A percentile compares a stretch with the other conserved stretches of the same genome.
Evolutionary conservation across 2,888 invertebrate species (phyloP).

Genomic region (Epinotia demarniana): DNA sequence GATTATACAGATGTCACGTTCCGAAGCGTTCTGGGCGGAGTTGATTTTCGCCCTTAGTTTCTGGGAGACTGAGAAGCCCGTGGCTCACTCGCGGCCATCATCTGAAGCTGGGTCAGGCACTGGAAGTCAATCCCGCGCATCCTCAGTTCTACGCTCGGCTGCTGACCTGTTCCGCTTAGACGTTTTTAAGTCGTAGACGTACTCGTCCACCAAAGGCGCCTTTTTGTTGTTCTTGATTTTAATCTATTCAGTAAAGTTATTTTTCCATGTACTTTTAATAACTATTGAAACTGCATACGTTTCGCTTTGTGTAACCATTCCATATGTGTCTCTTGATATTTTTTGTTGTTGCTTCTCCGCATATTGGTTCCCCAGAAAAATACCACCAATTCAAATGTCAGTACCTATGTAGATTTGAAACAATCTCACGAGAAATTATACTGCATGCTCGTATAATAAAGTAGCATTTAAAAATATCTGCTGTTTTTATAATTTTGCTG

Average conservation of each 20-base stretch:
- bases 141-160: conserved; percentile 75
- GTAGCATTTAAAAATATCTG: not conserved
- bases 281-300: too few relatives aligned
- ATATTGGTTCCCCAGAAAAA: too few relatives aligned
- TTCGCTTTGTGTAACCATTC: too few relatives aligned
- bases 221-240: too few relatives aligned
- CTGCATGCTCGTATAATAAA: not conserved
- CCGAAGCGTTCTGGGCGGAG: conserved; percentile 89
- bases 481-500: not conserved
- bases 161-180: conserved; percentile 72
- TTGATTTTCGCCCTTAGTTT: conserved; percentile 89
- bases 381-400: too few relatives aligned
- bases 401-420: too few relatives aligned
- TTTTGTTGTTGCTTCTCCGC: too few relatives aligned
- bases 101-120: conserved; percentile 59
- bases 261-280: too few relatives aligned
- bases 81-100: conserved; percentile 76
- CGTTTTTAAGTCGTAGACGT: conserved; percentile 54
- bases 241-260: too few relatives aligned
- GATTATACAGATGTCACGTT: conserved; percentile 86
- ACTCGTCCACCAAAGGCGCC: not conserved
- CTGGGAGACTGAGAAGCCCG: conserved; percentile 90
- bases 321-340: too few relatives aligned
- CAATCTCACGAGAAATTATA: too few relatives aligned
- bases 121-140: conserved; percentile 67